A percentile compares a stretch with the other conserved stretches of the same genome.
Evolutionary conservation across 2,888 invertebrate species (phyloP).

Genomic region (Troides oblongomaculatus): DNA sequence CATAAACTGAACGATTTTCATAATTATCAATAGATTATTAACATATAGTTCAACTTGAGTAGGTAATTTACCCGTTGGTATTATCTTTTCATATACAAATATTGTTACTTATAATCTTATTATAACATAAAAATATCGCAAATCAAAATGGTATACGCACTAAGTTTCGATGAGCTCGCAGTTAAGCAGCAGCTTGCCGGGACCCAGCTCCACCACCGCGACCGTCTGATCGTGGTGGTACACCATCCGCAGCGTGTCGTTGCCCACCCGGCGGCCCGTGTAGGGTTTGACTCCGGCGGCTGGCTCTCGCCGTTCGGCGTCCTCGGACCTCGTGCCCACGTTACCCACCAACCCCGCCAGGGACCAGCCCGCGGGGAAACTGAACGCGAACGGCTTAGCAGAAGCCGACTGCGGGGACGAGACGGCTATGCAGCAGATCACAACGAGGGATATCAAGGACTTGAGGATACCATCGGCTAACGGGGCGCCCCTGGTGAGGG

Average conservation of each 20-base stretch:
- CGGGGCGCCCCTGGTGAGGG: slow-evolving; percentile 62
- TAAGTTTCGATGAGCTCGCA: slow-evolving; percentile 92
- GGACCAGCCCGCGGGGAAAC: slow-evolving; percentile 74
- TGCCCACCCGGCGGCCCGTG: slow-evolving; percentile 82
- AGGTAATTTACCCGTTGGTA: no score
- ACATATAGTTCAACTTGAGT: no score
- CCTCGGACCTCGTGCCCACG: slow-evolving; percentile 61
- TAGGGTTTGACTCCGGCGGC: slow-evolving; percentile 78
- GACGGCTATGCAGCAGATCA: slow-evolving; percentile 69
- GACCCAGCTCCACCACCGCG: slow-evolving; percentile 88
- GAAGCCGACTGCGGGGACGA: slow-evolving; percentile 70
- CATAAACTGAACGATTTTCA: no score
- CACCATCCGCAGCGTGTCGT: slow-evolving; percentile 86
- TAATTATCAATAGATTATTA: no score
- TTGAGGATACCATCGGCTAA: slow-evolving; percentile 67
- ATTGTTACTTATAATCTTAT: no score
- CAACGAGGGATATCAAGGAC: slow-evolving; percentile 63
- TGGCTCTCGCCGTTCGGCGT: slow-evolving; percentile 54
- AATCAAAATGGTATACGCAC: slow-evolving; percentile 80
- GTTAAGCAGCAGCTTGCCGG: slow-evolving; percentile 84
- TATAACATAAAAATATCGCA: no score
- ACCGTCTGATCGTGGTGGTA: slow-evolving; percentile 91
- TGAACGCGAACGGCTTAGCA: slow-evolving; percentile 72
- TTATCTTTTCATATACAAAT: no score
- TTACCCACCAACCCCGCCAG: slow-evolving; percentile 68